Evolutionary conservation across 1,140 invertebrate genomes (phyloP).

Genomic region (Nephila pilipes): DNA sequence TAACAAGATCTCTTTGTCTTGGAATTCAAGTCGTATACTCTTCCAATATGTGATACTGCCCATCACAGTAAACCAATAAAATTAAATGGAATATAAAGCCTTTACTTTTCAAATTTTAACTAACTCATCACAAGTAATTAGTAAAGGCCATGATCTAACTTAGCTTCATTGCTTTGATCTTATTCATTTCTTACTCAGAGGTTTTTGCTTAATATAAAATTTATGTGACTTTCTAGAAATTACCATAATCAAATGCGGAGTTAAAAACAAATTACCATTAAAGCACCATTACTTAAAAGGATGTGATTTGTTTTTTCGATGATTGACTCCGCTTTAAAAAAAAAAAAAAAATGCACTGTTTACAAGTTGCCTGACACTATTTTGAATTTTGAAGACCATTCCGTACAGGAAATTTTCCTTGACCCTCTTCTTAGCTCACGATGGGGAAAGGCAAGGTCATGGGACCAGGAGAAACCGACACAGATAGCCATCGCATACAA

Average conservation of each 20-base stretch:
- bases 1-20: too few species aligned
- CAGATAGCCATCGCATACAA: background rate
- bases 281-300: background rate
- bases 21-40: too few species aligned
- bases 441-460: conserved; percentile 28
- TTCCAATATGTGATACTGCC: too few species aligned
- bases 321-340: background rate
- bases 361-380: background rate
- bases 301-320: background rate
- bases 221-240: too few species aligned
- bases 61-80: too few species aligned
- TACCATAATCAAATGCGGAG: background rate
- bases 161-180: too few species aligned
- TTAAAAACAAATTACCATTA: background rate
- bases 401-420: conserved; percentile 22
- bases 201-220: too few species aligned
- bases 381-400: conserved; percentile 9
- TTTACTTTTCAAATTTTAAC: too few species aligned
- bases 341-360: background rate
- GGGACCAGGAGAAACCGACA: background rate
- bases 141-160: too few species aligned
- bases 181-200: too few species aligned
- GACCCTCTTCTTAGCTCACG: conserved; percentile 12
- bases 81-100: too few species aligned
- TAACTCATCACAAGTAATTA: too few species aligned